Base-by-base conservation (phyloP, 1,140 invertebrate species). In the Arctopsyche grandis region DNA sequence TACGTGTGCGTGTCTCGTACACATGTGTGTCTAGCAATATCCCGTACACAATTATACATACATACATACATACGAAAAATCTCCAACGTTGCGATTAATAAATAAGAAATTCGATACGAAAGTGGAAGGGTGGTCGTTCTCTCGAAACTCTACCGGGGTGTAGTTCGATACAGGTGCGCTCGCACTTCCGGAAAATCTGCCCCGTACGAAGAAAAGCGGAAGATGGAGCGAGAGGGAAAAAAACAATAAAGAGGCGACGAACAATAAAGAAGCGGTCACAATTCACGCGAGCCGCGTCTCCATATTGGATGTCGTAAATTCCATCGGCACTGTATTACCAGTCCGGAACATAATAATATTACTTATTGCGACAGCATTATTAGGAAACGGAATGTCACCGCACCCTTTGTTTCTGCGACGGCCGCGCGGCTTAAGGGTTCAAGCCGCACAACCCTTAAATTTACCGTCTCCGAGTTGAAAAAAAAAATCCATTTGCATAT, bases 271-370 rank as follows among this genome's bases (percentile, higher is more conserved):
- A 66, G 66, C 70, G 70, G 52, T 48, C 70, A 46, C 78, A 79
- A 73, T 74, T 74, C 26, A 69, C 56, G 21, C 58, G 73, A 75
- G 38, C 74, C 56, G 63, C 69, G 75, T 76, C 71, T 76, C 48
- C 63, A 81, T 81, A 81, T 81, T 81, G 77, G 69, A 38, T 73
- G 78, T 79, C 77, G 77, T 81, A 81, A 81, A 81, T 81, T 77
- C 56, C 29, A 22, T 63, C 29, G 26, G 19, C 69, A 63, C 77
- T 79, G 74, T 79, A 81, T 79, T 79, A 79, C 80, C 66, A 77
- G 75, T 46, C 56, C 16, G 7, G 43, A 71, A 79, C 80, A 81
- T 81, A 76, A 81, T 81, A 76, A 74, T 79, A 81, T 79, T 73
- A 77, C 77, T 79, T 81, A 79, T 79, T 79, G 77, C 75, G 56